Percentiles rank a stretch among this genome's conserved stretches.
Evolutionary conservation across 1,140 invertebrate species (phyloP).

Genomic region (Maconellicoccus hirsutus): DNA sequence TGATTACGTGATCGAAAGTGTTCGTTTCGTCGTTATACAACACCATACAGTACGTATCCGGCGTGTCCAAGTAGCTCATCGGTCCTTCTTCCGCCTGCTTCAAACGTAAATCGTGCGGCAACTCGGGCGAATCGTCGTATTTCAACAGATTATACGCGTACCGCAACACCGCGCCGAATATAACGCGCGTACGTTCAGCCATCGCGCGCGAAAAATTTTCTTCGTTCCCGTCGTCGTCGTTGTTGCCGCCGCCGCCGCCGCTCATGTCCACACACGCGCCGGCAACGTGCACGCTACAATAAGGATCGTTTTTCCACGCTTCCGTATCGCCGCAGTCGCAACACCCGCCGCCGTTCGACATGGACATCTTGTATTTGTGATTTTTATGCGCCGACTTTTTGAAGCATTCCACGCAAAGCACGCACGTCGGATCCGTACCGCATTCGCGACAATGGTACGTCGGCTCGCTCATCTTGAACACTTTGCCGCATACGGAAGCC

Average conservation of each 20-base stretch:
- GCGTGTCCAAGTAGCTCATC: slow-evolving; percentile 40
- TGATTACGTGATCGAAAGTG: slow-evolving; percentile 94
- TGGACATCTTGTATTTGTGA: slow-evolving; percentile 91
- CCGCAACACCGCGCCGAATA: slow-evolving; percentile 61
- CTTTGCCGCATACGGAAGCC: slow-evolving; percentile 79
- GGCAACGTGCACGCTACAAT: slow-evolving; percentile 62
- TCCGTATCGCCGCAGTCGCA: slow-evolving; percentile 93
- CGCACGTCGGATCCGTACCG: slow-evolving; percentile 93
- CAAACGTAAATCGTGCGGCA: slow-evolving; percentile 54
- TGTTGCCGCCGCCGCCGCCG: too few relatives aligned
- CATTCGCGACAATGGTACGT: slow-evolving; percentile 97
- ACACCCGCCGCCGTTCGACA: slow-evolving; percentile 83
- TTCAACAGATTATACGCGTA: slow-evolving; percentile 72
- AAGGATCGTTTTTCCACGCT: slow-evolving; percentile 84
- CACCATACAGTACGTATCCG: slow-evolving; percentile 74
- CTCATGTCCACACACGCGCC: slow-evolving; percentile 30
- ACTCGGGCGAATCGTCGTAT: slow-evolving; percentile 51
- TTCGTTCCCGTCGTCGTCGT: not conserved
- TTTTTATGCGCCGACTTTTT: slow-evolving; percentile 77
- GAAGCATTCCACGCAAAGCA: slow-evolving; percentile 95
- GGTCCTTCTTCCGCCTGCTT: slow-evolving; percentile 46
- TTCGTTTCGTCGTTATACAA: slow-evolving; percentile 95
- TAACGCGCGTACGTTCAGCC: slow-evolving; percentile 52
- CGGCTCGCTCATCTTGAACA: slow-evolving; percentile 93
- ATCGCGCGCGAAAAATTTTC: slow-evolving; percentile 39